Conservation (phyloP, 1,140 invertebrate genomes). For the Bombus polaris region DNA sequence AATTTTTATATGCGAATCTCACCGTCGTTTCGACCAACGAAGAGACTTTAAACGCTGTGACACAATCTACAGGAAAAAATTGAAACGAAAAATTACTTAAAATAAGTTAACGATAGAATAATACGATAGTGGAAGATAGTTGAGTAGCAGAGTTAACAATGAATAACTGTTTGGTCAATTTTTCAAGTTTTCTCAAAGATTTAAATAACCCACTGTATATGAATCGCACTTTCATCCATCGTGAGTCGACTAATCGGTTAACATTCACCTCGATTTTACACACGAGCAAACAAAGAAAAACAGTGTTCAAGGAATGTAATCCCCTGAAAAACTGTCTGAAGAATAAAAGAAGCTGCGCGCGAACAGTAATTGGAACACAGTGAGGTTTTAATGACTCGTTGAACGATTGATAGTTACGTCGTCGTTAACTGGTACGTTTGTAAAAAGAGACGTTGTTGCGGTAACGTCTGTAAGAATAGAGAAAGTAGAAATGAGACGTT, state of each 20-base stretch:
- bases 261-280: neutral
- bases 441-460: neutral
- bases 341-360: neutral
- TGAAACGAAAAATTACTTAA: neutral
- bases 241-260: neutral
- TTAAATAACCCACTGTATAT: neutral
- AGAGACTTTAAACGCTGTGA: neutral
- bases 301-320: neutral
- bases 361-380: neutral
- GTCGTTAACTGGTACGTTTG: neutral
- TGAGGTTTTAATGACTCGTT: neutral
- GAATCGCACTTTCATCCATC: neutral
- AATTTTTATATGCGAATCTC: neutral
- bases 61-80: neutral
- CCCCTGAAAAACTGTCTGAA: neutral
- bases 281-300: neutral
- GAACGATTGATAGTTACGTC: neutral
- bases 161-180: neutral
- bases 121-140: no score
- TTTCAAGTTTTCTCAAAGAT: neutral
- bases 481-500: slow-evolving; percentile 16
- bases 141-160: no score
- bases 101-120: no score
- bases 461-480: neutral
- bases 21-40: neutral